phyloP scores from a whole-genome alignment of 2,888 invertebrate species.

The Acholoe squamosa region DNA sequence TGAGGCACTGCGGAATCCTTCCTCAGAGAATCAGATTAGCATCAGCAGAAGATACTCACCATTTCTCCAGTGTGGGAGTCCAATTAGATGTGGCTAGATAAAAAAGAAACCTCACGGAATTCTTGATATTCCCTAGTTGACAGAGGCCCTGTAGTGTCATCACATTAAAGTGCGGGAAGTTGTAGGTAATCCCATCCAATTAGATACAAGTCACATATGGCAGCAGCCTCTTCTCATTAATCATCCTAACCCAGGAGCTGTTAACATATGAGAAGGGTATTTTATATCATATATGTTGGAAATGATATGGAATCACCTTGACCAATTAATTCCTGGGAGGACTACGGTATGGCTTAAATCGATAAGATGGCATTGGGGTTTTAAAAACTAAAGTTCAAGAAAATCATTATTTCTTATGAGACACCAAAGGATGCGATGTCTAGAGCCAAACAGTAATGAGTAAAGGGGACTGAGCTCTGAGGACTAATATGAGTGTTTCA shows the following conservation, averaged over 20 bases:
- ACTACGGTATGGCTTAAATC: neutral
- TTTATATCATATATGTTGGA: neutral
- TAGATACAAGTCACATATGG: neutral
- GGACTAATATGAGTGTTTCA: too few species aligned
- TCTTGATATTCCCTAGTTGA: neutral
- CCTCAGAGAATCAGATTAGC: too few species aligned
- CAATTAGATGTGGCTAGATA: too few species aligned
- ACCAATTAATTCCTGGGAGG: neutral
- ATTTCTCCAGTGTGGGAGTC: too few species aligned
- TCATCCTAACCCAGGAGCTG: slow-evolving; percentile 9
- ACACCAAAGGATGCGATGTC: neutral
- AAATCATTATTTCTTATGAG: neutral
- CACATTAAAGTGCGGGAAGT: neutral
- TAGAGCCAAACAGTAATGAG: neutral
- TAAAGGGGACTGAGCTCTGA: neutral
- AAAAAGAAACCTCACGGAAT: too few species aligned
- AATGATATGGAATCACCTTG: neutral
- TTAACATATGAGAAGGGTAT: neutral
- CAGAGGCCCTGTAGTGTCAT: neutral
- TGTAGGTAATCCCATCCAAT: neutral
- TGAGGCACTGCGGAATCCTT: too few species aligned
- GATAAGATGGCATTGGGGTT: neutral
- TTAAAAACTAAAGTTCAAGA: neutral
- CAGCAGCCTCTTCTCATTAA: neutral
- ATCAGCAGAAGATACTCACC: too few species aligned